Evolutionary conservation across 2,797 vertebrate genomes (phyloP).

Genomic region (Vultur gryphus): DNA sequence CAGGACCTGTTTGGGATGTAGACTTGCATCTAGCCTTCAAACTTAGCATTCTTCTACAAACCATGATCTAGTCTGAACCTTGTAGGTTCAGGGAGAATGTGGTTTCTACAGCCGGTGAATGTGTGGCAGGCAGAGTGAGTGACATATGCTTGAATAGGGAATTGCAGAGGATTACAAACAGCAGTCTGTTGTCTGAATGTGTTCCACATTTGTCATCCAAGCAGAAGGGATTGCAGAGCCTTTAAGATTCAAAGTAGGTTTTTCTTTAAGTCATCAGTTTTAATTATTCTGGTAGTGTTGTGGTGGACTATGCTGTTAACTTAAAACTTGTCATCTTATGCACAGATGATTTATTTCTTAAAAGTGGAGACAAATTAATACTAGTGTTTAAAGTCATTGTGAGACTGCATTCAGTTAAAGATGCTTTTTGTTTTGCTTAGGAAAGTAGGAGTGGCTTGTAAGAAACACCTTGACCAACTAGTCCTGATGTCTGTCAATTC

Average conservation of each 20-base stretch:
- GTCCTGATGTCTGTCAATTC: neutral
- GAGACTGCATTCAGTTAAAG: neutral
- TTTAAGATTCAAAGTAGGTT: neutral
- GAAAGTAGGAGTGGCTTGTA: neutral
- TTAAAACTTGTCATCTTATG: neutral
- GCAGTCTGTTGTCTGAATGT: neutral
- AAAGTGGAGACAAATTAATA: neutral
- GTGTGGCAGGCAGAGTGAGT: neutral
- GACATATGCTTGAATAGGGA: neutral
- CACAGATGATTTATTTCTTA: neutral
- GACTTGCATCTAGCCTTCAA: neutral
- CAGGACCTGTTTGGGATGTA: too few relatives aligned
- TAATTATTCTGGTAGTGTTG: neutral
- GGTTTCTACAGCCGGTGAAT: neutral
- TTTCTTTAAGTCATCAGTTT: neutral
- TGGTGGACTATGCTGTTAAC: neutral
- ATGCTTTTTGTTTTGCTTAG: neutral
- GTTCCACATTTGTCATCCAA: neutral
- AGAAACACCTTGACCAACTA: neutral
- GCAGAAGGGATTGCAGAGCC: neutral
- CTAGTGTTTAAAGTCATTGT: neutral
- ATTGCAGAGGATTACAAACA: neutral
- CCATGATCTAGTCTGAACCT: neutral
- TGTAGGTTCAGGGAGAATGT: neutral
- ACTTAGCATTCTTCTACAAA: neutral